Base-by-base conservation (phyloP, 2,888 invertebrate genomes). In the Drepanosiphum platanoidis region DNA sequence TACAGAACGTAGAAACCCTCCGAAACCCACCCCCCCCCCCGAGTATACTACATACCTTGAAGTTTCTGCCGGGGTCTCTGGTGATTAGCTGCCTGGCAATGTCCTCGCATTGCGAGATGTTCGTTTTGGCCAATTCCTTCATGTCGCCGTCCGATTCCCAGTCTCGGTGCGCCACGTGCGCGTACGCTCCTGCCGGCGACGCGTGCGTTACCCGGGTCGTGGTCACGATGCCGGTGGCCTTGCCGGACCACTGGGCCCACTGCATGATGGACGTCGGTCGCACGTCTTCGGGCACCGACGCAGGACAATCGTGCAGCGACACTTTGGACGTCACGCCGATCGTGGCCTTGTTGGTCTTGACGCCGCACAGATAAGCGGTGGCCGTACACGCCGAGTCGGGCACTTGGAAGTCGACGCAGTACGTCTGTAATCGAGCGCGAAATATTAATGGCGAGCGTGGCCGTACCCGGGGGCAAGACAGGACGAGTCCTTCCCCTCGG, bases 151-250 rank as follows among this genome's bases (percentile, higher is more conserved):
- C 94, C 34, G 91, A 91, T 89, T 95, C 95, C 93, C 94, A 95
- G 88, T 94, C 92, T 2, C 95, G 90, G 86, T 93, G 92, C 0
- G 94, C 92, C 0, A 92, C 91, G 88, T 94, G 94, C 0, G 95
- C 94, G 88, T 94, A 95, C 0, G 92, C 90, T 0, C 93, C 94
- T 0, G 93, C 93, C 0, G 95, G 95, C 0, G 94, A 93, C 0
- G 95, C 95, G 88, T 95, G 94, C 0, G 95, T 95, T 0, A 95
- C 92, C 52, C 95, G 90, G 0, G 95, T 94, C 0, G 94, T 95
- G 0, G 96, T 96, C 1, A 95, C 94, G 27, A 87, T 79, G 4
- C 87, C 87, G 15, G 87, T 87, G 42, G 91, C 90, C 88, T 93
- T 94, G 2, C 92, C 92, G 15, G 91, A 91, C 70, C 90, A 90